These are phyloP conservation scores for Synanthedon vespiformis DNA, from an alignment of 2,888 invertebrate species.

Conservation along the genomic window DNA sequence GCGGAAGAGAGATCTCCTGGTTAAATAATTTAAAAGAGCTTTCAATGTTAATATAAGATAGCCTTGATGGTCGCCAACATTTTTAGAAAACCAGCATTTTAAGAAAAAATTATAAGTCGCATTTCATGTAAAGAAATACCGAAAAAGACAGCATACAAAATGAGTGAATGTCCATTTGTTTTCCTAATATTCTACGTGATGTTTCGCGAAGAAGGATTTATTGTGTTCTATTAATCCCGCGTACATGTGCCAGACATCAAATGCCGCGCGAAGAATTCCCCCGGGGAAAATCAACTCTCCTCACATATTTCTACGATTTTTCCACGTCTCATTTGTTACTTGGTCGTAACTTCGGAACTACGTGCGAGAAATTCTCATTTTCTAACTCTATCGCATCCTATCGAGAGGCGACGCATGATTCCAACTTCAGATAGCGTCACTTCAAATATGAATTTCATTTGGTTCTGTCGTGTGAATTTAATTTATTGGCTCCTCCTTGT, in stretches of 20 bases:
- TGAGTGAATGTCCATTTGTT: not conserved
- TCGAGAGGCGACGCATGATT: constrained; percentile 7
- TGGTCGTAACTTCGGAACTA: constrained; percentile 38
- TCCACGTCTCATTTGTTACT: constrained; percentile 58
- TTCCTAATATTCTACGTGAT: constrained; percentile 10
- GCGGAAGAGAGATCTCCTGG: too few species aligned
- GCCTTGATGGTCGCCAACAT: too few species aligned
- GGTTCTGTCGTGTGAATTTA: not conserved
- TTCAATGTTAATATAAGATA: too few species aligned
- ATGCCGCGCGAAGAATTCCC: constrained; percentile 21
- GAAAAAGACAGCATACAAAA: not conserved
- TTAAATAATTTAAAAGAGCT: too few species aligned
- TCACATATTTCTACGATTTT: constrained; percentile 57
- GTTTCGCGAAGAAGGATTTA: constrained; percentile 26
- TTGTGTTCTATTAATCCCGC: constrained; percentile 35
- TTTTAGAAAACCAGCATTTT: too few species aligned
- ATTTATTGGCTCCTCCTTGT: not conserved
- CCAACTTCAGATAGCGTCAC: constrained; percentile 7
- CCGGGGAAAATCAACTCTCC: constrained; percentile 46
- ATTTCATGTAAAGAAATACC: too few species aligned
- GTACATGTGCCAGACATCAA: constrained; percentile 30
- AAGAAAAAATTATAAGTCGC: too few species aligned
- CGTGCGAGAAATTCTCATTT: constrained; percentile 37
- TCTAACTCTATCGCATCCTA: constrained; percentile 10
- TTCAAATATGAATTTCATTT: not conserved